Conservation (phyloP, 35 echinoderm and acorn worm genomes). For the Ptychodera flava region DNA sequence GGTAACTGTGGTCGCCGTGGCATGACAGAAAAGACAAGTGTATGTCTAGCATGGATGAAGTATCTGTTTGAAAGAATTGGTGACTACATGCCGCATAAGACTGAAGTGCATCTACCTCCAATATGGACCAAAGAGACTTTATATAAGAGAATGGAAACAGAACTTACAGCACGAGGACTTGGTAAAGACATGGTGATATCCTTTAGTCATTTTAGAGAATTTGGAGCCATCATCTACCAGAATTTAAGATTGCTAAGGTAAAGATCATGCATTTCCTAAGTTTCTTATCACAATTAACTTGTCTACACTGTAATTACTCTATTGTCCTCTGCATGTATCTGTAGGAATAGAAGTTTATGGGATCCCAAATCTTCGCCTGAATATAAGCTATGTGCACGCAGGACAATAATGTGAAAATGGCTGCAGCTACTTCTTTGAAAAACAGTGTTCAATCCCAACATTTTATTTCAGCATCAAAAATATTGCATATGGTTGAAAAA, state of each 20-base stretch:
- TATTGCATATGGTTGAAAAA: too few species aligned
- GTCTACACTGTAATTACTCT: too few species aligned
- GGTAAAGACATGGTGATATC: neutral
- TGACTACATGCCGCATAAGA: conserved; percentile 40
- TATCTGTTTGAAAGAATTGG: conserved; percentile 20
- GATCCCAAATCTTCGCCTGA: too few species aligned
- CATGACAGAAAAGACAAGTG: neutral
- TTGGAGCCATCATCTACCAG: neutral
- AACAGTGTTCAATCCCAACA: too few species aligned
- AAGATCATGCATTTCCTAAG: too few species aligned
- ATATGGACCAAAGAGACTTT: conserved; percentile 15
- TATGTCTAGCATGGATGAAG: conserved; percentile 24
- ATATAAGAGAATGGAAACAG: conserved; percentile 20
- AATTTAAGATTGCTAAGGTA: neutral
- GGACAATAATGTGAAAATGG: too few species aligned
- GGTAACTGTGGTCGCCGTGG: neutral
- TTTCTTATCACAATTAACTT: too few species aligned
- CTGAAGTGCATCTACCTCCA: conserved; percentile 17
- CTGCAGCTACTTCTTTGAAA: too few species aligned
- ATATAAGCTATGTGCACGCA: too few species aligned
- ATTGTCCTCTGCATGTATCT: too few species aligned
- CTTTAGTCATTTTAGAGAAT: neutral
- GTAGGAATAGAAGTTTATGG: too few species aligned
- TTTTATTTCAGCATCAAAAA: too few species aligned
- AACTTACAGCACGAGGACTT: neutral